Evolutionary conservation across 1,140 invertebrate genomes (phyloP).

Genomic region (Cydia splendana): DNA sequence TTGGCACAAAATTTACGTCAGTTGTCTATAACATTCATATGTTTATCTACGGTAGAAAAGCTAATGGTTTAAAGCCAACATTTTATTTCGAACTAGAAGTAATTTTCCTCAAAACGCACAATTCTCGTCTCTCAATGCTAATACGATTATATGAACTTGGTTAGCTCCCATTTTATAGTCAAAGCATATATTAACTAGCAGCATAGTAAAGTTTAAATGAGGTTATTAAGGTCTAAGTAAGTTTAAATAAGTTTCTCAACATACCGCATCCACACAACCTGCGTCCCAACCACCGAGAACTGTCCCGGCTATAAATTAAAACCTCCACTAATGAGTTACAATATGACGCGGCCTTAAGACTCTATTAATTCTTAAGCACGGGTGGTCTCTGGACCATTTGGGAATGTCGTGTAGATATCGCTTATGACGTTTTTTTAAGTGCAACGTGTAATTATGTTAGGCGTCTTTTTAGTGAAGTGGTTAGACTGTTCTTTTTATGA

Average conservation of each 20-base stretch:
- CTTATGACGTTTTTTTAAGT: not conserved
- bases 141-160: too few species aligned
- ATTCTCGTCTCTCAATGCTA: too few species aligned
- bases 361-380: constrained; percentile 51
- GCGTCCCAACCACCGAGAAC: constrained; percentile 20
- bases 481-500: not conserved
- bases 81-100: too few species aligned
- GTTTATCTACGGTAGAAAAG: too few species aligned
- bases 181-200: too few species aligned
- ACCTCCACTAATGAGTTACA: constrained; percentile 61
- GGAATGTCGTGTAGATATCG: constrained; percentile 17
- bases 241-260: not conserved
- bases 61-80: too few species aligned
- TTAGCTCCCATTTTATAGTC: too few species aligned
- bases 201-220: too few species aligned
- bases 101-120: too few species aligned
- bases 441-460: not conserved
- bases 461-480: constrained; percentile 11
- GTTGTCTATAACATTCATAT: too few species aligned
- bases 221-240: too few species aligned
- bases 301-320: constrained; percentile 58
- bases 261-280: constrained; percentile 35
- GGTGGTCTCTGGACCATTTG: constrained; percentile 49
- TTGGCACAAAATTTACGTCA: too few species aligned
- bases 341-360: constrained; percentile 56